Percentiles rank a stretch among this genome's conserved stretches.
Conservation (phyloP, 2,888 invertebrate genomes). For the Xylota segnis region DNA sequence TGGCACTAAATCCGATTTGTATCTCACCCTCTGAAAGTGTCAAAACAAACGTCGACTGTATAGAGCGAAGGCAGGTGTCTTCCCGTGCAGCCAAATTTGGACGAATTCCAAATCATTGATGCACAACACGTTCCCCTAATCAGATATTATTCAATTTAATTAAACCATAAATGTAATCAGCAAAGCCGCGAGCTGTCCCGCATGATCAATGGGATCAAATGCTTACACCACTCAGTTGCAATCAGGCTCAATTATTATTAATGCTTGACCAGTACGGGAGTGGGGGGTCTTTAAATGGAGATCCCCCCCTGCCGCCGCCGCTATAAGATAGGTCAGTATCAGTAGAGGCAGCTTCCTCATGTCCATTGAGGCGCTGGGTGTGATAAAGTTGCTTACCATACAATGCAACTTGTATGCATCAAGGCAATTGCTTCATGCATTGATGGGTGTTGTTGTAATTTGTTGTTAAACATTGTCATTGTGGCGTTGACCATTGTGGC, state of each 20-base stretch:
- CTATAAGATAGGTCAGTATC: slow-evolving; percentile 54
- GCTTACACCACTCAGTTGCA: slow-evolving; percentile 56
- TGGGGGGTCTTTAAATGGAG: not conserved
- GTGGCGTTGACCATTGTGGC: slow-evolving; percentile 13
- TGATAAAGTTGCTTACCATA: slow-evolving; percentile 43
- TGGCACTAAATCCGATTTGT: slow-evolving; percentile 16
- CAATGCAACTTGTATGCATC: slow-evolving; percentile 31
- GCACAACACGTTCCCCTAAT: slow-evolving; percentile 51
- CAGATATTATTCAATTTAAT: slow-evolving; percentile 69
- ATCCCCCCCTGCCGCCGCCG: slow-evolving; percentile 3
- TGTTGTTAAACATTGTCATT: not conserved
- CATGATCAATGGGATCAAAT: slow-evolving; percentile 73
- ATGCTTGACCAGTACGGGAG: slow-evolving; percentile 25
- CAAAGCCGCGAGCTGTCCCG: slow-evolving; percentile 43
- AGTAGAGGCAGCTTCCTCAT: slow-evolving; percentile 18
- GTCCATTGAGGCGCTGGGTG: not conserved
- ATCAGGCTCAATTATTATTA: slow-evolving; percentile 66
- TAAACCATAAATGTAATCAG: slow-evolving; percentile 69
- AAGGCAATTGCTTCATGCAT: slow-evolving; percentile 46
- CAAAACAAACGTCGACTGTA: slow-evolving; percentile 30
- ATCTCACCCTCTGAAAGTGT: slow-evolving; percentile 25
- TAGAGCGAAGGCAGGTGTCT: slow-evolving; percentile 48
- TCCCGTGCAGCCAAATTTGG: slow-evolving; percentile 39
- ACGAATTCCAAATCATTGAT: slow-evolving; percentile 33
- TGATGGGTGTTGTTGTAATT: slow-evolving; percentile 3